phyloP scores from a whole-genome alignment of 2,888 invertebrate species.

The Plusia festucae region DNA sequence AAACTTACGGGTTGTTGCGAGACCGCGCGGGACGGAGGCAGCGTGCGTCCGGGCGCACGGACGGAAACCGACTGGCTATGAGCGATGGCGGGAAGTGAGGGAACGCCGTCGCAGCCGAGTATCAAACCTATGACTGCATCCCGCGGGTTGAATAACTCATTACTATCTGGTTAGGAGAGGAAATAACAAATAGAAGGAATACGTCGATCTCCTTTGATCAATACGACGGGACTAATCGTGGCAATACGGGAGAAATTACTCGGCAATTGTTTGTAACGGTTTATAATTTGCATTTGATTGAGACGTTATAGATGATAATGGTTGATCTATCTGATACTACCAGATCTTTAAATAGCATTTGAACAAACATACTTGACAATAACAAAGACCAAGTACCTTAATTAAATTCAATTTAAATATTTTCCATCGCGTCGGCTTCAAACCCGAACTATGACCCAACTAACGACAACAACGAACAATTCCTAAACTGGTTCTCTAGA shows the following conservation, averaged over 20 bases:
- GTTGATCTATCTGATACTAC: too few relatives aligned
- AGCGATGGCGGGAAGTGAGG: slow-evolving; percentile 48
- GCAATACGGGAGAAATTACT: neutral
- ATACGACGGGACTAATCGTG: neutral
- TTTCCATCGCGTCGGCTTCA: neutral
- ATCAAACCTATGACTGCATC: slow-evolving; percentile 52
- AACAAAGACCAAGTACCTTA: too few relatives aligned
- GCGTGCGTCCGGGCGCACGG: slow-evolving; percentile 74
- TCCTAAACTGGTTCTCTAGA: neutral
- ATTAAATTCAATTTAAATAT: neutral
- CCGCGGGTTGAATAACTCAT: slow-evolving; percentile 55
- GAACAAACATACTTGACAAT: too few relatives aligned
- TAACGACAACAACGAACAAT: too few relatives aligned
- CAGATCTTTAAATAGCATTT: too few relatives aligned
- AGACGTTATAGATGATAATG: neutral
- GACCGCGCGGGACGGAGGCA: slow-evolving; percentile 67
- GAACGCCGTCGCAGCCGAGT: slow-evolving; percentile 34
- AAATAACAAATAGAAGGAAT: slow-evolving; percentile 41
- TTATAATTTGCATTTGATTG: neutral
- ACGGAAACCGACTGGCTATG: slow-evolving; percentile 68
- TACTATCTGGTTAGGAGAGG: slow-evolving; percentile 45
- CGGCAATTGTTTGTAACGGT: neutral
- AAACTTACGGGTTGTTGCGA: slow-evolving; percentile 77
- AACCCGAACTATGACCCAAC: neutral
- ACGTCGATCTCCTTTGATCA: neutral